phyloP scores from a whole-genome alignment of 2,113 vertebrate genomes.

The Alosa alosa region DNA sequence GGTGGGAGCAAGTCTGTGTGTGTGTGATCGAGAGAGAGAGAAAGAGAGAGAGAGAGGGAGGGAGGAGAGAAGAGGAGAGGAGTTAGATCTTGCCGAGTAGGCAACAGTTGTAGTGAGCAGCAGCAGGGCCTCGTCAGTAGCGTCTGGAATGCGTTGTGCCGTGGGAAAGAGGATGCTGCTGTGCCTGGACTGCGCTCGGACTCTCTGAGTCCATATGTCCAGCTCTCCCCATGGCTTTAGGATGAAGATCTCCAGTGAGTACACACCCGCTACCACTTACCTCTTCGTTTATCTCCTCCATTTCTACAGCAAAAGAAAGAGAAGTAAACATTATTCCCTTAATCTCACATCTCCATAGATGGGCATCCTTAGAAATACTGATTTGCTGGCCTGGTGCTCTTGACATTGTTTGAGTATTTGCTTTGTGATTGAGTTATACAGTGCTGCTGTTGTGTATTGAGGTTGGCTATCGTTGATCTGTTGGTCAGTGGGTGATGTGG shows the following conservation, averaged over 20 bases:
- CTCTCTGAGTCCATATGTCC: slow-evolving; percentile 47
- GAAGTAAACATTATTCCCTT: neutral
- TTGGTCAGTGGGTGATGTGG: neutral
- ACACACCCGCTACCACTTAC: slow-evolving; percentile 17
- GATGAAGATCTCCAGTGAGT: slow-evolving; percentile 76
- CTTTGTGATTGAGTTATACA: neutral
- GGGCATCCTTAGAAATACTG: neutral
- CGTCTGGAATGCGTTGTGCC: slow-evolving; percentile 60
- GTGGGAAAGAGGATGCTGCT: slow-evolving; percentile 66
- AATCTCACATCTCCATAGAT: neutral
- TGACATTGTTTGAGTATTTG: neutral
- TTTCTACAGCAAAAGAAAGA: neutral
- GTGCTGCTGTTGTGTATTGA: neutral
- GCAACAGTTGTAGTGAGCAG: slow-evolving; percentile 50
- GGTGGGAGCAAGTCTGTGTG: slow-evolving; percentile 53
- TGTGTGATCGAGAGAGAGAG: neutral
- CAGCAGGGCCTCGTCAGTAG: slow-evolving; percentile 54
- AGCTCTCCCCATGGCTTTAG: slow-evolving; percentile 41
- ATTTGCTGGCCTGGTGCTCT: neutral
- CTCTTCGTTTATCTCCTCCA: neutral
- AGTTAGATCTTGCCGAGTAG: slow-evolving; percentile 38
- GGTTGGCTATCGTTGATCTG: neutral
- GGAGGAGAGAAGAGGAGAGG: neutral
- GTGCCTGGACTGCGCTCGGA: slow-evolving; percentile 49
- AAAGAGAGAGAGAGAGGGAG: neutral